Conservation (phyloP, 2,113 vertebrate species). For the Sus scrofa region DNA sequence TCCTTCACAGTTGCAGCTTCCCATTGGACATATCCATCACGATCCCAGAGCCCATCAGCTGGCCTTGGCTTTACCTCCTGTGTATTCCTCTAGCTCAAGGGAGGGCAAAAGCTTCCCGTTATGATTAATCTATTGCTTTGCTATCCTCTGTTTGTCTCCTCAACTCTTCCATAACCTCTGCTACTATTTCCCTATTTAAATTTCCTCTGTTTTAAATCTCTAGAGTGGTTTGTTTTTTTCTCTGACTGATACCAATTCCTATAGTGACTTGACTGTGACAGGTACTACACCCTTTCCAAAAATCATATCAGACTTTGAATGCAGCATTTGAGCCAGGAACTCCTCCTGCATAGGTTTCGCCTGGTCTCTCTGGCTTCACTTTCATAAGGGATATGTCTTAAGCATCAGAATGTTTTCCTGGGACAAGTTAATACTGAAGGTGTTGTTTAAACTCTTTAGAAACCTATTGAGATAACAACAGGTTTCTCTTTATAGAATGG, state of each 20-base stretch:
- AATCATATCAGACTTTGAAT: background rate
- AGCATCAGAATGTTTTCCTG: background rate
- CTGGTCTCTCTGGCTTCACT: background rate
- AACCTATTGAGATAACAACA: background rate
- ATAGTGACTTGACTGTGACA: background rate
- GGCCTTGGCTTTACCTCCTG: background rate
- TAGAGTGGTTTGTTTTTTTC: background rate
- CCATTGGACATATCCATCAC: background rate
- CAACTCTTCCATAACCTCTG: background rate
- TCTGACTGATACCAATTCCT: background rate
- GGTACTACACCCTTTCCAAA: background rate
- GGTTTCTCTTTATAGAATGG: background rate
- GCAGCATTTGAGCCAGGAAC: background rate
- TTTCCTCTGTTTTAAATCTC: background rate
- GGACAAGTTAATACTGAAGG: background rate
- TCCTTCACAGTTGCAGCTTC: slow-evolving; percentile 12
- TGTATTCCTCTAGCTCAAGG: background rate
- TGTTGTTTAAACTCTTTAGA: slow-evolving; percentile 22
- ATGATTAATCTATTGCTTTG: background rate
- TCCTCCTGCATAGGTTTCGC: background rate
- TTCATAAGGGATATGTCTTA: slow-evolving; percentile 5
- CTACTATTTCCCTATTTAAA: background rate
- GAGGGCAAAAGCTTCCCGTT: background rate
- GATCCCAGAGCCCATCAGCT: background rate
- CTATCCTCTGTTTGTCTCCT: background rate